Evolutionary conservation across 2,888 invertebrate species (phyloP).

Genomic region (Drosophila mayaguana): DNA sequence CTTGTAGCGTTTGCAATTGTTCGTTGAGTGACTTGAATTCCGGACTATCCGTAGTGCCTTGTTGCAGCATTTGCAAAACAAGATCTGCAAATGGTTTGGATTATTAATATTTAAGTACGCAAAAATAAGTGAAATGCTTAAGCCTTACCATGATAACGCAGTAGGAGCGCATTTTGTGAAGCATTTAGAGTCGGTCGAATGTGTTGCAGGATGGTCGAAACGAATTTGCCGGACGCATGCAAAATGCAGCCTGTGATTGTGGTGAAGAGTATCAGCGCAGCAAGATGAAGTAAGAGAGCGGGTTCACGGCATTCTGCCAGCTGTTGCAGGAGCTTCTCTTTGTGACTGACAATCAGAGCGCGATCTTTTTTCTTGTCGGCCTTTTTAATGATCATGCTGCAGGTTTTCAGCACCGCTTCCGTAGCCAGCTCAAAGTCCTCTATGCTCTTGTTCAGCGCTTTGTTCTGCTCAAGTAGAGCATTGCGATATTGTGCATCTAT

Average conservation of each 20-base stretch:
- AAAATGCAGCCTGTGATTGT: constrained; percentile 92
- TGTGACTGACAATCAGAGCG: constrained; percentile 91
- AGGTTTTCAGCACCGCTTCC: constrained; percentile 89
- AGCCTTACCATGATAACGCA: constrained; percentile 91
- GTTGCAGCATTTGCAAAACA: constrained; percentile 88
- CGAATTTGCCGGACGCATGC: constrained; percentile 97
- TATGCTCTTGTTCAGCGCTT: constrained; percentile 89
- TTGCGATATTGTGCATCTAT: constrained; percentile 89
- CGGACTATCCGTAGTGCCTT: constrained; percentile 85
- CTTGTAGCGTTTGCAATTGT: constrained; percentile 73
- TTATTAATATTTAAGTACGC: neutral
- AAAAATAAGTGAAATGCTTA: neutral
- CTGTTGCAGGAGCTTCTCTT: constrained; percentile 92
- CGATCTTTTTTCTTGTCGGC: constrained; percentile 95
- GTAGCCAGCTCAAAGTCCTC: constrained; percentile 92
- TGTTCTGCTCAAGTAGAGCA: constrained; percentile 89
- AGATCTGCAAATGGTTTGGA: constrained; percentile 86
- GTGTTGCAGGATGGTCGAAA: constrained; percentile 91
- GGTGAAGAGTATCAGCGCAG: constrained; percentile 92
- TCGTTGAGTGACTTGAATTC: constrained; percentile 86
- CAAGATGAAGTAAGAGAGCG: constrained; percentile 91
- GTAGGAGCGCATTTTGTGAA: constrained; percentile 88
- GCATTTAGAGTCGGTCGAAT: constrained; percentile 89
- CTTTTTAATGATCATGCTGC: constrained; percentile 93
- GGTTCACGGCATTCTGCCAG: constrained; percentile 91